Percentiles rank a stretch among this genome's conserved stretches.
These are phyloP conservation scores for Epizoanthus fatuus DNA, from an alignment of 92 coral and sea anemone genomes.

Conservation along the genomic window DNA sequence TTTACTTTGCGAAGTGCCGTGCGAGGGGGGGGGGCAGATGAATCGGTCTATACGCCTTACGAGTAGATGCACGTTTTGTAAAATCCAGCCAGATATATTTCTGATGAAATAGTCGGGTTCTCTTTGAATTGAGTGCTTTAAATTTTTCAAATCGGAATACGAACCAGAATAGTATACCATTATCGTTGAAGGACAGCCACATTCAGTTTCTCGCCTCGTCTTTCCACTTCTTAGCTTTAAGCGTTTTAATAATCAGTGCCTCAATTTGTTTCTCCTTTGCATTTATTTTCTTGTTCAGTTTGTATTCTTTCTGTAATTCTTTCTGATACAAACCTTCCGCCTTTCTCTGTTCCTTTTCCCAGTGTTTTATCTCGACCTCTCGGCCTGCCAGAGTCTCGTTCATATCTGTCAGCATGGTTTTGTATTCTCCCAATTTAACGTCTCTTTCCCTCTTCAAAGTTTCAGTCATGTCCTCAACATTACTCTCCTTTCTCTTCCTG, in stretches of 20 bases:
- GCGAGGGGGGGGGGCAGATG: too few relatives aligned
- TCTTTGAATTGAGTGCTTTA: too few relatives aligned
- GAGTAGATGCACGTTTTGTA: too few relatives aligned
- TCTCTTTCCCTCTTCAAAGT: conserved; percentile 59
- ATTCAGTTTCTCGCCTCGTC: conserved; percentile 33
- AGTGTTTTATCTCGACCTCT: conserved; percentile 42
- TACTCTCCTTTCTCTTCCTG: conserved; percentile 54
- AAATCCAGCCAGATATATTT: too few relatives aligned
- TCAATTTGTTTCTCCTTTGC: conserved; percentile 65
- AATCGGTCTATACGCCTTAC: too few relatives aligned
- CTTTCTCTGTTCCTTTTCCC: conserved; percentile 44
- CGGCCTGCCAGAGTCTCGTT: conserved; percentile 55
- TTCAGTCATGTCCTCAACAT: conserved; percentile 48
- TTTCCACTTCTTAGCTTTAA: conserved; percentile 70
- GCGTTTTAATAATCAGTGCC: conserved; percentile 52
- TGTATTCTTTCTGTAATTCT: conserved; percentile 52
- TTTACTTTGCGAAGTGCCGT: too few relatives aligned
- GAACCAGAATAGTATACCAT: not conserved
- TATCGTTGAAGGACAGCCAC: too few relatives aligned
- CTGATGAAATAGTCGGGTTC: too few relatives aligned
- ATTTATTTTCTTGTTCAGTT: conserved; percentile 61
- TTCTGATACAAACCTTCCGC: conserved; percentile 52
- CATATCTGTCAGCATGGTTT: conserved; percentile 48
- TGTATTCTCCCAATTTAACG: conserved; percentile 61
- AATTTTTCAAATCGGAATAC: not conserved